phyloP scores from a whole-genome alignment of 1,140 invertebrate genomes.

The Antheraea pernyi region DNA sequence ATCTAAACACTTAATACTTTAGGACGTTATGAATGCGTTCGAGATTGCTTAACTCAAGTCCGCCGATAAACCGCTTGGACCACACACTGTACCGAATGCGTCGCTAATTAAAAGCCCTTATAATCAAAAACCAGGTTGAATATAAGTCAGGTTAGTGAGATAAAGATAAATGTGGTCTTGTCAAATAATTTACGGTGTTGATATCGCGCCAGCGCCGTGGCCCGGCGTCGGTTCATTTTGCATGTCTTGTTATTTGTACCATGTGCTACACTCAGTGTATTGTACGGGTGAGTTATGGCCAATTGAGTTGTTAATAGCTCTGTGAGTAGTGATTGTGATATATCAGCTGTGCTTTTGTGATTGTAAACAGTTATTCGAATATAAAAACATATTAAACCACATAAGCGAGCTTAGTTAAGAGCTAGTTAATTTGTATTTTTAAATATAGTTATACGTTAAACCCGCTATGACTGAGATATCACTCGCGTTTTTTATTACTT shows the following conservation, averaged over 20 bases:
- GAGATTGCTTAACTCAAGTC: conserved; percentile 58
- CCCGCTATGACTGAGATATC: too few relatives aligned
- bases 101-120: conserved; percentile 23
- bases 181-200: conserved; percentile 67
- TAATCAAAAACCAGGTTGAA: conserved; percentile 44
- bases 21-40: conserved; percentile 49
- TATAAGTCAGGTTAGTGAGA: conserved; percentile 57
- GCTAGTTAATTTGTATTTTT: neutral
- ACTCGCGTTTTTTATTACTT: too few relatives aligned
- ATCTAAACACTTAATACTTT: conserved; percentile 35
- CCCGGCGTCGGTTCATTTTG: conserved; percentile 29
- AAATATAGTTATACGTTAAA: too few relatives aligned
- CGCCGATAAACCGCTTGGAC: conserved; percentile 55
- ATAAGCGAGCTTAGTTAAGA: neutral
- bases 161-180: conserved; percentile 63
- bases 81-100: conserved; percentile 62
- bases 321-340: conserved; percentile 10
- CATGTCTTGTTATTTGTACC: conserved; percentile 27
- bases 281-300: conserved; percentile 20
- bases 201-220: conserved; percentile 27
- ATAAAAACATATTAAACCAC: neutral
- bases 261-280: conserved; percentile 14
- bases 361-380: neutral
- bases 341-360: neutral
- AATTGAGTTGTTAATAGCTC: conserved; percentile 30